phyloP scores from a whole-genome alignment of 2,113 vertebrate genomes.

The Chionis minor region DNA sequence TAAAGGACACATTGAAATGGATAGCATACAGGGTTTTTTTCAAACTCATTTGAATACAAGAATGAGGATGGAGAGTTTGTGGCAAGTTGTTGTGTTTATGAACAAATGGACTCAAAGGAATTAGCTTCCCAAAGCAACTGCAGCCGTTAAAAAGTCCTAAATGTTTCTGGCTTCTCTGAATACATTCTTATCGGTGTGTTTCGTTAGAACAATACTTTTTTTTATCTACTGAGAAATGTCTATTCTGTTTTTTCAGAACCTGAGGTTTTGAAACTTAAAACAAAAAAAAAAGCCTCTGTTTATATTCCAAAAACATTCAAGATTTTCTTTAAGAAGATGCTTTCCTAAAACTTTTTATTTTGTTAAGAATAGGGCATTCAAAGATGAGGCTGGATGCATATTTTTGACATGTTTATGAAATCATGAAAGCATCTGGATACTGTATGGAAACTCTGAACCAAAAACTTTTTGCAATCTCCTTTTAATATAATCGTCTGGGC shows the following conservation, averaged over 20 bases:
- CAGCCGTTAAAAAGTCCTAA: neutral
- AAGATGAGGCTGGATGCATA: neutral
- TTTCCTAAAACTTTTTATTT: neutral
- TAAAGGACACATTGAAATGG: neutral
- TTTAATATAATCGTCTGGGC: neutral
- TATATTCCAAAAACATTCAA: neutral
- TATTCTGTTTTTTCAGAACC: neutral
- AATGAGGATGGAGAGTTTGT: neutral
- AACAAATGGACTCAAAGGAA: neutral
- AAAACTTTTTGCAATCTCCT: neutral
- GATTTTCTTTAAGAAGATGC: neutral
- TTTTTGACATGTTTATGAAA: neutral
- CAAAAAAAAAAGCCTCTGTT: rapidly evolving
- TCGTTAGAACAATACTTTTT: neutral
- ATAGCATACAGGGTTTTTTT: neutral
- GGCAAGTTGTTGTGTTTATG: neutral
- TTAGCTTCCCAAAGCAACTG: neutral
- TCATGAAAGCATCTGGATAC: neutral
- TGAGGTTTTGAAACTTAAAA: neutral
- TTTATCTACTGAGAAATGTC: neutral
- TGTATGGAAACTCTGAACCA: neutral
- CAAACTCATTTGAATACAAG: neutral
- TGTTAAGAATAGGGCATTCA: neutral
- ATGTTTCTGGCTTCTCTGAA: neutral
- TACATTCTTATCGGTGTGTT: neutral